Conservation (phyloP, 2,888 invertebrate genomes). For the Sminthurides aquaticus region DNA sequence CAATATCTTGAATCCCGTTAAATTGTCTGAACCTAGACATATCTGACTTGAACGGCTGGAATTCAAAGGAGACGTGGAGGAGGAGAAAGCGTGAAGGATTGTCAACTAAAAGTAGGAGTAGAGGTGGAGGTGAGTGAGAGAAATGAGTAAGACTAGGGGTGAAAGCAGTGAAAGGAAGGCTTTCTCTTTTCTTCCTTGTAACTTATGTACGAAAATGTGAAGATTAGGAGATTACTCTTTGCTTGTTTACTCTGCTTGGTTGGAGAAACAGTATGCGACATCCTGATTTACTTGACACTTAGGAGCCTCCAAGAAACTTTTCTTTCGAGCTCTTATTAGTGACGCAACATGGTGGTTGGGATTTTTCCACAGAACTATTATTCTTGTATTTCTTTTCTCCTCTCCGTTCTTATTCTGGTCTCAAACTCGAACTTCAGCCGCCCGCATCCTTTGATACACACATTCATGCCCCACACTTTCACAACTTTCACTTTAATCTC, state of each 20-base stretch:
- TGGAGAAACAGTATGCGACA: constrained; percentile 21
- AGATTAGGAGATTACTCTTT: constrained; percentile 10
- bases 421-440: background rate
- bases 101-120: background rate
- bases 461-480: no score
- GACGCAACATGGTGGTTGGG: background rate
- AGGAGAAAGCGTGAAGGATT: background rate
- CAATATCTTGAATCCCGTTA: no score
- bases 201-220: constrained; percentile 17
- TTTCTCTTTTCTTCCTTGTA: constrained; percentile 4
- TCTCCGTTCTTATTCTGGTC: no score
- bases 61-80: background rate
- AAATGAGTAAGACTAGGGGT: no score
- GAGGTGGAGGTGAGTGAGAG: background rate
- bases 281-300: constrained; percentile 30
- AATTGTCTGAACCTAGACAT: no score
- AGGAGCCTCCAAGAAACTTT: constrained; percentile 1
- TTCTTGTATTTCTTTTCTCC: background rate
- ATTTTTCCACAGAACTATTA: background rate
- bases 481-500: background rate
- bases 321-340: background rate
- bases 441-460: background rate
- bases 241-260: constrained; percentile 11
- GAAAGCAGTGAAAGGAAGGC: no score
- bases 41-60: no score